phyloP scores from a whole-genome alignment of 2,797 vertebrate species.

The Bradypus variegatus region DNA sequence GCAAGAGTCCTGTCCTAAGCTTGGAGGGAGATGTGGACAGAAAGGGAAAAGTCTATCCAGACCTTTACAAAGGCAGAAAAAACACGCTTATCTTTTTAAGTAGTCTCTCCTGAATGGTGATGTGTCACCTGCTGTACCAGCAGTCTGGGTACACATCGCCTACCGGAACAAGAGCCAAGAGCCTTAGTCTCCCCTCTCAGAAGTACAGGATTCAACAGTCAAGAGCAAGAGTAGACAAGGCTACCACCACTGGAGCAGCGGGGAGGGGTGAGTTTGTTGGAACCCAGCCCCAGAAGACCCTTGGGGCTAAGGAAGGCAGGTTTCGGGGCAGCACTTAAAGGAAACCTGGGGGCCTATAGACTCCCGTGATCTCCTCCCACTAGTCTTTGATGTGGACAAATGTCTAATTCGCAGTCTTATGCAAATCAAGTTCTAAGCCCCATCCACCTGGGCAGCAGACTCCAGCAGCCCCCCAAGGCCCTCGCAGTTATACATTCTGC shows the following conservation, averaged over 20 bases:
- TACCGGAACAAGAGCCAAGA: not conserved
- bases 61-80: not conserved
- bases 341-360: not conserved
- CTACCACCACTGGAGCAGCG: not conserved
- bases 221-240: not conserved
- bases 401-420: not conserved
- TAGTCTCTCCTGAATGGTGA: not conserved
- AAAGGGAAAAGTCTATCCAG: not conserved
- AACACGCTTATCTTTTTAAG: not conserved
- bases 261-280: not conserved
- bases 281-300: not conserved
- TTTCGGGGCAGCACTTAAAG: not conserved
- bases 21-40: not conserved
- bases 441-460: not conserved
- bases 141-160: not conserved
- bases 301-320: not conserved
- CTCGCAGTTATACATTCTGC: not conserved
- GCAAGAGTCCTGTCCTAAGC: not conserved
- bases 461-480: not conserved
- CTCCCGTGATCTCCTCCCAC: not conserved
- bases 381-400: not conserved
- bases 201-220: not conserved
- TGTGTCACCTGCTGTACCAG: not conserved
- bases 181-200: not conserved
- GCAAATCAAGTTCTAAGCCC: not conserved